Base-by-base conservation (phyloP, 2,113 vertebrate genomes). In the Mola mola region DNA sequence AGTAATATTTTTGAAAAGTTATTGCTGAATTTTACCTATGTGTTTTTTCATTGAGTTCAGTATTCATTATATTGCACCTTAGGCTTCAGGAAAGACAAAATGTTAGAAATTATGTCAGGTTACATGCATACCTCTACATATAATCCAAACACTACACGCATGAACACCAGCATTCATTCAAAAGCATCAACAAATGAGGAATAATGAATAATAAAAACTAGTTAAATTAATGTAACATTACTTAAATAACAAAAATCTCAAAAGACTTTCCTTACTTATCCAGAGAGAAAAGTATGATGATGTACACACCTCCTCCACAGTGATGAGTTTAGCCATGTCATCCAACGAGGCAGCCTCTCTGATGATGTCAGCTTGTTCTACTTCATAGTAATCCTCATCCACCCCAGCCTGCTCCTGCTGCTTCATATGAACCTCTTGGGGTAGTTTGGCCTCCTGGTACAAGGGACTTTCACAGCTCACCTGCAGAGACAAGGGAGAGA, bases 321-420 rank as follows among this genome's bases (percentile, higher is more conserved):
- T 93, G 91, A 99, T 99, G 76, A 93, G 93, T 82, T 93, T 96
- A 69, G 96, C 96, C 82, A 97, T 92, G 70, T 95, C 91, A 57
- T 99, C 97, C 51, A 98, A 91, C 22, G 94, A 93, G 67, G 92
- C 49, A 8, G 78, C 75, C 44, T 67, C 85, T 67, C 68, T 77
- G 19, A 85, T 57, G 25, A 85, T 15, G 38, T 83, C 82, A 41
- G 49, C 59, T 7, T 44, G 68, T 26, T 87, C 78, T 28, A 72
- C 53, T 17, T 88, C 87, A 11, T 80, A 79, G 3, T 86, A 74
- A 1, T 79, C 51, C 5, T 57, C 44, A 0, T 65, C 44, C 20
- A 68, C 53, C 4, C 48, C 41, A 10, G 1, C 11, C 42, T 70
- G 60, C 33, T 72, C 44, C 15, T 46, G 59, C 55, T 81, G 68